Evolutionary conservation across 2,113 vertebrate species (phyloP).

Genomic region (Clinocottus analis): DNA sequence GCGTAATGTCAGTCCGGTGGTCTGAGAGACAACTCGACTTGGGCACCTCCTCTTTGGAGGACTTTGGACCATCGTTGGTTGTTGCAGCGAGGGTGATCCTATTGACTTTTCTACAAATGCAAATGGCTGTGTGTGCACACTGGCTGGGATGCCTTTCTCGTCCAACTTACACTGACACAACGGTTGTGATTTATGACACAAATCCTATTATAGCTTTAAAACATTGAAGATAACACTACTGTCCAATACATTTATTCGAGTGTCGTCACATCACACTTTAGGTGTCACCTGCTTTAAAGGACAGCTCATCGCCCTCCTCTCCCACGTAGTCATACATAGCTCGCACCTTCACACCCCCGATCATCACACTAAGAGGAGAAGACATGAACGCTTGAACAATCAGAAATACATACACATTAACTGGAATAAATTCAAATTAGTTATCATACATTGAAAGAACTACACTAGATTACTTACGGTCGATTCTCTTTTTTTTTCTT

Average conservation of each 20-base stretch:
- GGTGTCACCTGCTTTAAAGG: slow-evolving; percentile 83
- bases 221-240: background rate
- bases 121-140: background rate
- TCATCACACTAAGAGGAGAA: slow-evolving; percentile 79
- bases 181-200: slow-evolving; percentile 11
- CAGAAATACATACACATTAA: background rate
- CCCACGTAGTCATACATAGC: slow-evolving; percentile 83
- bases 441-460: background rate
- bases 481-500: slow-evolving; percentile 70
- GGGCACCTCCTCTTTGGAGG: background rate
- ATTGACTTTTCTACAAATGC: background rate
- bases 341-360: slow-evolving; percentile 84
- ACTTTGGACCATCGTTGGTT: background rate
- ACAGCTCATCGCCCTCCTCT: slow-evolving; percentile 84
- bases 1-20: background rate
- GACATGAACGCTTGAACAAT: background rate
- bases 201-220: slow-evolving; percentile 3
- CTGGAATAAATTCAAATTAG: background rate
- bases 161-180: background rate
- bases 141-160: background rate
- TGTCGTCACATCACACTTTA: slow-evolving; percentile 17
- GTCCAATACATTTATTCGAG: background rate
- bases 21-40: background rate
- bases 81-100: background rate
- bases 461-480: slow-evolving; percentile 67